Evolutionary conservation across 2,888 invertebrate species (phyloP), one percentile per base, ranked within the genome.

Genomic region (Tinea pellionella): DNA sequence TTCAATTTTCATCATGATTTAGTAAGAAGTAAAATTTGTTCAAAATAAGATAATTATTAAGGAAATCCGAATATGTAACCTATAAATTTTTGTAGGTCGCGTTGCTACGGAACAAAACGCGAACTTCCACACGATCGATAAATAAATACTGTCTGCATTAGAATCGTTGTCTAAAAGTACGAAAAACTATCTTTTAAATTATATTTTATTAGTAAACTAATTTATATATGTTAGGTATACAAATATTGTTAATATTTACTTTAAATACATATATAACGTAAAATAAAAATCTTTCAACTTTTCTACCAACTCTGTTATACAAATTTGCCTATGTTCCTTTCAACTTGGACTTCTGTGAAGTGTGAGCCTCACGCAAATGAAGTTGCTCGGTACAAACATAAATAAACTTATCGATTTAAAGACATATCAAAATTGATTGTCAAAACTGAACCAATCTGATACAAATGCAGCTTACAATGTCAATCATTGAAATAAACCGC

Each of bases 141-240:
- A n/a, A n/a, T n/a, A n/a, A n/a, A 24, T 47, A 59, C 43, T 59
- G 59, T 59, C 59, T 41, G 59, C 43, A 15, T 57, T n/a, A n/a
- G 37, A 24, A 24, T 24, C 24, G 24, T 24, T 24, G 3, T 24
- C 6, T 24, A 24, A 24, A 24, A 6, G 24, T 24, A n/a, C n/a
- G n/a, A n/a, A n/a, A n/a, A n/a, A n/a, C n/a, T n/a, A n/a, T n/a
- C n/a, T n/a, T n/a, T n/a, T n/a, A n/a, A n/a, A n/a, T n/a, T n/a
- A n/a, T n/a, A n/a, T n/a, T n/a, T n/a, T n/a, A n/a, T n/a, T n/a
- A n/a, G n/a, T n/a, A n/a, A n/a, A n/a, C n/a, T n/a, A n/a, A n/a
- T n/a, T n/a, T n/a, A n/a, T n/a, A n/a, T n/a, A n/a, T n/a, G n/a
- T n/a, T n/a, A n/a, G n/a, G n/a, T n/a, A n/a, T n/a, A n/a, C n/a